Conservation (phyloP, 2,888 invertebrate genomes). For the Cerastis rubricosa region DNA sequence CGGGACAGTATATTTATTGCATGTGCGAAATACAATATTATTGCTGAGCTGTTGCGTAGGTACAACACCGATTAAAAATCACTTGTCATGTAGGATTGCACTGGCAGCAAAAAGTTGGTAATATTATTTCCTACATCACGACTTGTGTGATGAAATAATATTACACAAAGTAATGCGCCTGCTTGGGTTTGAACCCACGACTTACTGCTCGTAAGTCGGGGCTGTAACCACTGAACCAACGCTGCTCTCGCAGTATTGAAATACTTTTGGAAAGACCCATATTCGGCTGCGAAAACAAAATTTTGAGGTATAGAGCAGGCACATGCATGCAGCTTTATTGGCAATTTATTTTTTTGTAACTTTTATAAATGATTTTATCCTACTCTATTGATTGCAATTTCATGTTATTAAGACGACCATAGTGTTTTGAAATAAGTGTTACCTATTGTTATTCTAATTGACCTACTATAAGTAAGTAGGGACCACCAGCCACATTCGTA, state of each 20-base stretch:
- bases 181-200: too few species aligned
- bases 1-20: background rate
- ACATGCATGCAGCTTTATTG: too few species aligned
- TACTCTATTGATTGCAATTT: background rate
- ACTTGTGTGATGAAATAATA: too few species aligned
- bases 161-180: too few species aligned
- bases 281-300: background rate
- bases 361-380: background rate
- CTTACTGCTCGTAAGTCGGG: too few species aligned
- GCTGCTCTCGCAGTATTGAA: too few species aligned
- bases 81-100: conserved; percentile 4
- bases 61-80: background rate
- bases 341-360: too few species aligned
- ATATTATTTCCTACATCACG: background rate
- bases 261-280: too few species aligned
- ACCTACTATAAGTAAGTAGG: too few species aligned
- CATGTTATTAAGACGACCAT: background rate
- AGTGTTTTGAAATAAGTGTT: background rate
- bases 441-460: background rate
- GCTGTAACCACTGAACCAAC: too few species aligned
- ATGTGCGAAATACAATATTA: background rate
- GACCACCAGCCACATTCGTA: too few species aligned
- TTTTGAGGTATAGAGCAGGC: background rate
- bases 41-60: background rate
- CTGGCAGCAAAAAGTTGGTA: background rate